phyloP scores from a whole-genome alignment of 1,140 invertebrate species.

The Cotesia chilonis region DNA sequence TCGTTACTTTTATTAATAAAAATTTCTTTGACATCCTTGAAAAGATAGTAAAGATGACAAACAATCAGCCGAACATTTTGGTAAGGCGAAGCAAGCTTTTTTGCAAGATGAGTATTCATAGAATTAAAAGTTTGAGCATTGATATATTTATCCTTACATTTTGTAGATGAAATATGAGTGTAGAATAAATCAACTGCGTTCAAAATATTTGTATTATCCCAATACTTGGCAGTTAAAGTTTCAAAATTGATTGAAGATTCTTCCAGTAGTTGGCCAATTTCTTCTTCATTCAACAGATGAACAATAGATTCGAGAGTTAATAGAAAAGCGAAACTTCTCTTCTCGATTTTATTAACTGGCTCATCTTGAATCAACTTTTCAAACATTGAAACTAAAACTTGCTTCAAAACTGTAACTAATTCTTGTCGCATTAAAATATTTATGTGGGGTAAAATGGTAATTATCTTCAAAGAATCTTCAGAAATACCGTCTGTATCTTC shows the following conservation, averaged over 20 bases:
- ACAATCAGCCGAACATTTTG: conserved; percentile 74
- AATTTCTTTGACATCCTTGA: conserved; percentile 67
- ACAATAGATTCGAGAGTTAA: conserved; percentile 67
- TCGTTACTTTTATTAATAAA: conserved; percentile 40
- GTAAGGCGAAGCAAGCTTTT: conserved; percentile 53
- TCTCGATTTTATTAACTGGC: conserved; percentile 22
- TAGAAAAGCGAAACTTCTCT: conserved; percentile 54
- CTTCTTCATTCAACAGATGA: conserved; percentile 65
- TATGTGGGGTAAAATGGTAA: conserved; percentile 58
- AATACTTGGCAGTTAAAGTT: conserved; percentile 44
- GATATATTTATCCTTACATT: conserved; percentile 40
- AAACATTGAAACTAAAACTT: conserved; percentile 43
- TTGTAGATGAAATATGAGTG: conserved; percentile 44
- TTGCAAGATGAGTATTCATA: conserved; percentile 43
- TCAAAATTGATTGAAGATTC: conserved; percentile 50
- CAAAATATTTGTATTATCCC: conserved; percentile 48
- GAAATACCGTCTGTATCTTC: conserved; percentile 20
- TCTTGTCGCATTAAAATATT: conserved; percentile 57
- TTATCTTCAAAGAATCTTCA: conserved; percentile 48
- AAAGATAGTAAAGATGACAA: conserved; percentile 77
- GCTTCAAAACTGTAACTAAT: conserved; percentile 41
- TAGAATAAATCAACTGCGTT: conserved; percentile 53
- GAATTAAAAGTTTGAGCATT: conserved; percentile 48
- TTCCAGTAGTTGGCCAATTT: conserved; percentile 58
- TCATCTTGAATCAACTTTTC: conserved; percentile 42